Conservation (phyloP, 2,797 vertebrate species). For the Sebastes vulpes region DNA sequence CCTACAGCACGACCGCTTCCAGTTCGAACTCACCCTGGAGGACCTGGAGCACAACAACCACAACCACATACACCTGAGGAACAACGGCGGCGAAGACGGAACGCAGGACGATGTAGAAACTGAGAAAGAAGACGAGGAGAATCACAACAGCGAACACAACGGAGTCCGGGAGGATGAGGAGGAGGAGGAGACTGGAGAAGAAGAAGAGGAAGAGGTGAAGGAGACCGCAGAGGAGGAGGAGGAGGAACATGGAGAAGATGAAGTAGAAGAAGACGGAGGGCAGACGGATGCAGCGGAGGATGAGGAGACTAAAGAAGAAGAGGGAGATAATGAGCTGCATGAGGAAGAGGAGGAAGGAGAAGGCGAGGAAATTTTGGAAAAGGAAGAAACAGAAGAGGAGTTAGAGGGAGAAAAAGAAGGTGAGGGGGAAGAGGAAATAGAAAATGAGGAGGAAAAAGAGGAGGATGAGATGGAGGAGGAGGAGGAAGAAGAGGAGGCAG, state of each 20-base stretch:
- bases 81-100: background rate
- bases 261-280: background rate
- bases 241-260: background rate
- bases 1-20: conserved; percentile 92
- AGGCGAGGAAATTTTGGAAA: background rate
- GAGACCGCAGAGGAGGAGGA: background rate
- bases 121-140: conserved; percentile 60
- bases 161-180: conserved; percentile 50
- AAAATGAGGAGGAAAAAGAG: background rate
- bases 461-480: background rate
- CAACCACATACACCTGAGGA: conserved; percentile 67
- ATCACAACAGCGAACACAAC: conserved; percentile 72
- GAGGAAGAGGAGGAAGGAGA: background rate
- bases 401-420: background rate
- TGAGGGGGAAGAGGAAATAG: background rate
- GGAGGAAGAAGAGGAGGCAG: background rate
- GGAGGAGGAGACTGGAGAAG: background rate
- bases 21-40: conserved; percentile 94
- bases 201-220: background rate
- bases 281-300: conserved; percentile 5
- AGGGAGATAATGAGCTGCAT: background rate
- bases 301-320: conserved; percentile 1
- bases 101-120: background rate
- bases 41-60: conserved; percentile 87
- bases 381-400: background rate